A percentile compares a stretch with the other conserved stretches of the same genome.
Evolutionary conservation across 2,797 vertebrate genomes (phyloP).

Genomic region (Lerista edwardsae): DNA sequence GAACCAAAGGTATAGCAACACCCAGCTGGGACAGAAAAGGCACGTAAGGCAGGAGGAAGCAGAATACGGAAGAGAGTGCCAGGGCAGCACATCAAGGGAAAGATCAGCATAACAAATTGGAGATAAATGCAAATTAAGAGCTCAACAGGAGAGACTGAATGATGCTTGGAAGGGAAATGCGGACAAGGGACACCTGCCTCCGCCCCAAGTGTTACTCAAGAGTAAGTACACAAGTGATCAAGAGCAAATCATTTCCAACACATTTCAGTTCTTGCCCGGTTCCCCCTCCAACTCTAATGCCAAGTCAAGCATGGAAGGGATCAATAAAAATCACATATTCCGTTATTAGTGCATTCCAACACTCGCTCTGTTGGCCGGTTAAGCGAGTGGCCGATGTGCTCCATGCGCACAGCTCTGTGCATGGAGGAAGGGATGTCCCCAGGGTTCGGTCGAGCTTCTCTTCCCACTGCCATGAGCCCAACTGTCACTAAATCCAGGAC

Average conservation of each 20-base stretch:
- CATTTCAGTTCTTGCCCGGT: constrained; percentile 59
- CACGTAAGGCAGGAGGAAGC: neutral
- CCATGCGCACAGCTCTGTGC: neutral
- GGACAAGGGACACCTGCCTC: constrained; percentile 54
- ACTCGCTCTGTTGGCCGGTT: constrained; percentile 39
- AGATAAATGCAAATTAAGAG: constrained; percentile 33
- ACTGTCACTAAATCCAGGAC: too few relatives aligned
- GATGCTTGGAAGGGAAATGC: constrained; percentile 50
- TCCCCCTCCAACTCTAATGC: constrained; percentile 53
- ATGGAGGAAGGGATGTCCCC: neutral
- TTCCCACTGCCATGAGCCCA: neutral
- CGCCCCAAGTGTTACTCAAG: constrained; percentile 64
- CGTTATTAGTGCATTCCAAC: constrained; percentile 6
- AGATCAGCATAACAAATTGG: constrained; percentile 51
- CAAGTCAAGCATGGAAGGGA: constrained; percentile 47
- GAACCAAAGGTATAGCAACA: constrained; percentile 29
- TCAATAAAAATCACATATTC: constrained; percentile 49
- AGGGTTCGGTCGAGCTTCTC: neutral
- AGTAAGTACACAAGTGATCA: constrained; percentile 60
- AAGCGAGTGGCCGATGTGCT: neutral
- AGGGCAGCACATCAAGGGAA: constrained; percentile 32
- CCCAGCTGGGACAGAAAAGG: constrained; percentile 16
- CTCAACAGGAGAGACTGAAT: constrained; percentile 37
- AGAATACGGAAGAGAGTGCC: constrained; percentile 33
- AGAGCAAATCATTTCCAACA: constrained; percentile 43